Percentiles rank a stretch among this genome's conserved stretches.
Evolutionary conservation across 2,888 invertebrate species (phyloP).

Genomic region (Ophion ellenae): DNA sequence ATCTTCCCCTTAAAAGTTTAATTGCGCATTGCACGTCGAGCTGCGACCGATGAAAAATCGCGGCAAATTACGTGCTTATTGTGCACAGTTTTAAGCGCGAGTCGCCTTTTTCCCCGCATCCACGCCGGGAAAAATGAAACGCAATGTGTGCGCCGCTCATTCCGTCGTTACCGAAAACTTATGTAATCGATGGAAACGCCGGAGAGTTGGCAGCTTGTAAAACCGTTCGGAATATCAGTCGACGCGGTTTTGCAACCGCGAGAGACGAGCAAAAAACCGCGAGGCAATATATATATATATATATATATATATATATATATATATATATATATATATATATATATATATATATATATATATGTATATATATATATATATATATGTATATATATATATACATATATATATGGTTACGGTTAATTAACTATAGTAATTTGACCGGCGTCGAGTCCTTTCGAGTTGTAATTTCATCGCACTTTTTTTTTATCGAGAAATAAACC

Average conservation of each 20-base stretch:
- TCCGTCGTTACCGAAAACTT: slow-evolving; percentile 42
- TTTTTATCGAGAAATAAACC: too few relatives aligned
- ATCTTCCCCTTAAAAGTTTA: too few relatives aligned
- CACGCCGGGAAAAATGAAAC: not conserved
- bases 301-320: not conserved
- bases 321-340: too few relatives aligned
- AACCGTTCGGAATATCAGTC: slow-evolving; percentile 43
- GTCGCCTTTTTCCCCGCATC: not conserved
- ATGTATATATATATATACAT: not conserved
- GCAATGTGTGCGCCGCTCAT: not conserved
- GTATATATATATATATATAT: not conserved
- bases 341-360: too few relatives aligned
- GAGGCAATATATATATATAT: not conserved
- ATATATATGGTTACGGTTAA: too few relatives aligned
- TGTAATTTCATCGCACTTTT: too few relatives aligned
- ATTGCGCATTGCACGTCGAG: too few relatives aligned
- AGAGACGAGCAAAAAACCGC: slow-evolving; percentile 38
- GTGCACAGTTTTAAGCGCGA: too few relatives aligned
- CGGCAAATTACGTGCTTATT: too few relatives aligned
- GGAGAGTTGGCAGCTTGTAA: slow-evolving; percentile 32
- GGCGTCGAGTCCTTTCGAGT: too few relatives aligned
- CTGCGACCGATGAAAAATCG: too few relatives aligned
- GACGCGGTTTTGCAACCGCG: slow-evolving; percentile 60
- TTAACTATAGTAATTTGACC: too few relatives aligned
- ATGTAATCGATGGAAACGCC: slow-evolving; percentile 35